Conservation (phyloP, 2,797 vertebrate species). For the Rhinella marina region DNA sequence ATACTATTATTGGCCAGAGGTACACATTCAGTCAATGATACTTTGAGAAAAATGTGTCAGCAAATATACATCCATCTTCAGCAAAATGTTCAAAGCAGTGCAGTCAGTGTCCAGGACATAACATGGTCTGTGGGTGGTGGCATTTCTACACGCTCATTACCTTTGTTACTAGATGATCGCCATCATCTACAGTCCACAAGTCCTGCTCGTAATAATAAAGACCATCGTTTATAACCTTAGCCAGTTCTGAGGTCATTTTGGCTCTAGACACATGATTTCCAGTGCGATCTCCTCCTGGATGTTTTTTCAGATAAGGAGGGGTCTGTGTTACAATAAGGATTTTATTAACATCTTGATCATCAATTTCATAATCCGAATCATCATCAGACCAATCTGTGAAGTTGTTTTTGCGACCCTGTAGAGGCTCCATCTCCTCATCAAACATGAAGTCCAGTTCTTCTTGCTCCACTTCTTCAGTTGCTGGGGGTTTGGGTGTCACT, state of each 20-base stretch:
- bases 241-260: constrained; percentile 85
- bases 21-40: too few species aligned
- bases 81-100: too few species aligned
- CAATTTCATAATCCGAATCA: constrained; percentile 90
- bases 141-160: constrained; percentile 69
- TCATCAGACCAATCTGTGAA: constrained; percentile 87
- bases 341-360: constrained; percentile 91
- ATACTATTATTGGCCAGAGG: too few species aligned
- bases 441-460: constrained; percentile 95
- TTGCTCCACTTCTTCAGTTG: constrained; percentile 76
- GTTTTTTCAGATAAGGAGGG: constrained; percentile 84
- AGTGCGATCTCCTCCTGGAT: constrained; percentile 80
- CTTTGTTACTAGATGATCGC: constrained; percentile 75
- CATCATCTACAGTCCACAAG: constrained; percentile 84
- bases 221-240: constrained; percentile 91
- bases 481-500: constrained; percentile 55
- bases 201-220: constrained; percentile 92
- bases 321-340: constrained; percentile 94
- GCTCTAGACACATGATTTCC: constrained; percentile 81
- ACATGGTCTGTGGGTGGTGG: neutral
- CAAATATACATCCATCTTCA: too few species aligned
- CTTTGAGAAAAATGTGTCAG: too few species aligned
- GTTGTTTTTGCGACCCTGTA: constrained; percentile 81
- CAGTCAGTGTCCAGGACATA: neutral
- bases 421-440: constrained; percentile 89